phyloP scores from a whole-genome alignment of 2,888 invertebrate genomes.

The Ornithoptera priamus region DNA sequence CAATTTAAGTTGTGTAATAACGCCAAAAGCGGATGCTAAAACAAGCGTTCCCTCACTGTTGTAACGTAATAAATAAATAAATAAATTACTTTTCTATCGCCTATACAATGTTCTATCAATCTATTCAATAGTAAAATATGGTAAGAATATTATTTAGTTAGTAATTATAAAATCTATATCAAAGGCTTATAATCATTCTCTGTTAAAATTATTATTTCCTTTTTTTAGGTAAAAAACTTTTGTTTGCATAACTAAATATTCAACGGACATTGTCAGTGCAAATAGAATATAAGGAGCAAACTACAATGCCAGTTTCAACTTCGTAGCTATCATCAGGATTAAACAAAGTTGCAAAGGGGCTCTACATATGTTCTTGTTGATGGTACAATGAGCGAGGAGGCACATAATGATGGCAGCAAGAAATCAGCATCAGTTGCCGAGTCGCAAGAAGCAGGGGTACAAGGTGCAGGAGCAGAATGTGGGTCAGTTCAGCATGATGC shows the following conservation, averaged over 20 bases:
- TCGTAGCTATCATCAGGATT: constrained; percentile 44
- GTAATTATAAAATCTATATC: constrained; percentile 2
- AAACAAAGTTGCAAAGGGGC: constrained; percentile 33
- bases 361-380: constrained; percentile 53
- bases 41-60: constrained; percentile 56
- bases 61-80: constrained; percentile 40
- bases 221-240: constrained; percentile 33
- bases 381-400: constrained; percentile 74
- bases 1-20: constrained; percentile 73
- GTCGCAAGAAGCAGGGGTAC: constrained; percentile 39
- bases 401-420: constrained; percentile 61
- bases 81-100: constrained; percentile 35
- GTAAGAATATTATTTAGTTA: constrained; percentile 41
- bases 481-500: constrained; percentile 44
- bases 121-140: constrained; percentile 40
- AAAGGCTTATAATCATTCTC: background rate
- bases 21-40: constrained; percentile 66
- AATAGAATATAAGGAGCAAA: constrained; percentile 43
- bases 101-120: constrained; percentile 38
- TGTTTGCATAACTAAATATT: constrained; percentile 4
- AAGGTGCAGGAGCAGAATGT: constrained; percentile 38
- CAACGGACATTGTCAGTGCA: constrained; percentile 44
- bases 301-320: constrained; percentile 53
- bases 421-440: constrained; percentile 47
- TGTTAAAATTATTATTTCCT: background rate